Percentiles rank a stretch among this genome's conserved stretches.
phyloP scores from a whole-genome alignment of 1,140 invertebrate genomes.

The Apolygus lucorum region DNA sequence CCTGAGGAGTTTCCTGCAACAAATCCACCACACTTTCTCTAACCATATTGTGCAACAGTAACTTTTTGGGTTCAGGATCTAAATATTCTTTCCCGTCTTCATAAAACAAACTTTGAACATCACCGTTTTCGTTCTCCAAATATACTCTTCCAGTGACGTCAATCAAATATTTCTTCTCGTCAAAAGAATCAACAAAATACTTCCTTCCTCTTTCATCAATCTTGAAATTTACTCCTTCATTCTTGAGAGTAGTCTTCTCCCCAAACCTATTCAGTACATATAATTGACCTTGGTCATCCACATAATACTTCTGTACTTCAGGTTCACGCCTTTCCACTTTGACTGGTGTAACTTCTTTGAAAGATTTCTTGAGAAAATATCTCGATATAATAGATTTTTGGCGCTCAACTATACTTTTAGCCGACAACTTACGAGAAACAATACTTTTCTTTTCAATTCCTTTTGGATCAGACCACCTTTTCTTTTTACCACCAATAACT shows the following conservation, averaged over 20 bases:
- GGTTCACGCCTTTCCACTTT: not conserved
- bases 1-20: not conserved
- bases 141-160: slow-evolving; percentile 2
- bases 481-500: not conserved
- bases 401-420: not conserved
- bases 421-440: not conserved
- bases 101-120: not conserved
- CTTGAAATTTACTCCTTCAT: not conserved
- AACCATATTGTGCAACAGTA: not conserved
- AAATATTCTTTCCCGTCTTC: not conserved
- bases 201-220: not conserved
- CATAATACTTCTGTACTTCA: not conserved
- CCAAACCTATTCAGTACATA: not conserved
- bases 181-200: not conserved
- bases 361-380: not conserved
- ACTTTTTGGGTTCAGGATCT: not conserved
- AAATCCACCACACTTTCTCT: not conserved
- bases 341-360: not conserved
- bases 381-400: not conserved
- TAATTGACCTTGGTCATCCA: not conserved
- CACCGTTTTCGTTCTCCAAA: not conserved
- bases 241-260: not conserved
- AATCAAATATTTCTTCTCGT: not conserved
- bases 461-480: not conserved
- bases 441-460: not conserved